A percentile compares a stretch with the other conserved stretches of the same genome.
These are phyloP conservation scores for Carassius gibelio DNA, from an alignment of 2,113 vertebrate genomes.

Conservation along the genomic window DNA sequence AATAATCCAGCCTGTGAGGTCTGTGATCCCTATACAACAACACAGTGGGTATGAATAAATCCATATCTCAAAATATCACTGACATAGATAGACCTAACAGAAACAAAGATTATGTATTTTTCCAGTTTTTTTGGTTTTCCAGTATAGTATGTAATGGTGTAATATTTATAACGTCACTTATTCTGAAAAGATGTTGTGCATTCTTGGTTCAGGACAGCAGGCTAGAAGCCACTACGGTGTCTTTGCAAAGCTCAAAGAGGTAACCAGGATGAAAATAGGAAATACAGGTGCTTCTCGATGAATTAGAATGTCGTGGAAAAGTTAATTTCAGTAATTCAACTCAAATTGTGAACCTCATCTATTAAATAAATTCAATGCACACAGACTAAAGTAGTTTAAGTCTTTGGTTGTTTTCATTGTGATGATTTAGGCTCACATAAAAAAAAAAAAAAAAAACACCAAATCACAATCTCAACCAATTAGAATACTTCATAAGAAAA, in stretches of 20 bases:
- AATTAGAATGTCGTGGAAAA: no score
- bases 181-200: slow-evolving; percentile 62
- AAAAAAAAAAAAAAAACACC: no score
- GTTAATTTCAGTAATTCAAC: no score
- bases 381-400: no score
- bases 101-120: slow-evolving; percentile 2
- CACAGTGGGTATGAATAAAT: slow-evolving; percentile 78
- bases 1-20: slow-evolving; percentile 84
- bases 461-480: no score
- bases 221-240: slow-evolving; percentile 88
- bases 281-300: no score
- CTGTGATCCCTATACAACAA: slow-evolving; percentile 76
- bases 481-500: no score
- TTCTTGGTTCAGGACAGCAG: slow-evolving; percentile 89
- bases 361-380: no score
- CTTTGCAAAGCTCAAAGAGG: slow-evolving; percentile 91
- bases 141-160: background rate
- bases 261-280: slow-evolving; percentile 57
- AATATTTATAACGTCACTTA: background rate
- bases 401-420: no score
- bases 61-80: background rate
- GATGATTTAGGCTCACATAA: no score
- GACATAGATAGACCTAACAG: background rate
- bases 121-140: background rate
- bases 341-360: no score